A percentile compares a stretch with the other conserved stretches of the same genome.
Conservation (phyloP, 2,113 vertebrate species). For the Gopherus flavomarginatus region DNA sequence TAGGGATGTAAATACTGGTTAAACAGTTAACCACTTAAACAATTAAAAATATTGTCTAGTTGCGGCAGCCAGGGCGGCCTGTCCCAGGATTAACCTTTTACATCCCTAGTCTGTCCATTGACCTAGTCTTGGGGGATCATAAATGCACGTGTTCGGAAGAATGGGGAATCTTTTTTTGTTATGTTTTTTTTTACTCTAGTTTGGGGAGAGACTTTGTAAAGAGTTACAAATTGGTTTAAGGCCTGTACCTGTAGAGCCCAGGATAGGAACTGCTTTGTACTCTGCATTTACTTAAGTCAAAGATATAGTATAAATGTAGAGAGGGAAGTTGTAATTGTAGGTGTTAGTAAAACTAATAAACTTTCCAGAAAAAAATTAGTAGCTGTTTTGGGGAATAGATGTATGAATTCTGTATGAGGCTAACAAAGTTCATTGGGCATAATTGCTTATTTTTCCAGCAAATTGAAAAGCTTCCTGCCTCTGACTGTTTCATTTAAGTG, state of each 20-base stretch:
- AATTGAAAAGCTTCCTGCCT: neutral
- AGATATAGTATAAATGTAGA: neutral
- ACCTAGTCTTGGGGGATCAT: too few relatives aligned
- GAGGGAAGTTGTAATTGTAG: neutral
- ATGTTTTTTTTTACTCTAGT: too few relatives aligned
- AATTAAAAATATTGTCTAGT: too few relatives aligned
- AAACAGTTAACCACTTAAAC: too few relatives aligned
- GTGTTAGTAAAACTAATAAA: neutral
- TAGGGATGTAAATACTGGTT: too few relatives aligned
- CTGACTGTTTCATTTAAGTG: neutral
- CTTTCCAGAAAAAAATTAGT: neutral
- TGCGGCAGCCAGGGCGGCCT: too few relatives aligned
- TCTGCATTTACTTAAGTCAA: neutral
- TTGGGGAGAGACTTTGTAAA: too few relatives aligned
- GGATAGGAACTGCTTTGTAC: neutral
- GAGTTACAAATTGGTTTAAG: neutral
- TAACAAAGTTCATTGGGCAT: neutral
- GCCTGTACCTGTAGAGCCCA: neutral
- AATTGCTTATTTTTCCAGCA: neutral
- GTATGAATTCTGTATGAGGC: neutral
- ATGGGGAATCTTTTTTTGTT: too few relatives aligned
- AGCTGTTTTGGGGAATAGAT: too few relatives aligned
- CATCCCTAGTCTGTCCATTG: too few relatives aligned
- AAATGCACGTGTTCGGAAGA: too few relatives aligned
- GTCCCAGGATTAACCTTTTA: too few relatives aligned